A percentile compares a stretch with the other conserved stretches of the same genome.
phyloP scores from a whole-genome alignment of 2,797 vertebrate species.

The Diglossa cyanea region DNA sequence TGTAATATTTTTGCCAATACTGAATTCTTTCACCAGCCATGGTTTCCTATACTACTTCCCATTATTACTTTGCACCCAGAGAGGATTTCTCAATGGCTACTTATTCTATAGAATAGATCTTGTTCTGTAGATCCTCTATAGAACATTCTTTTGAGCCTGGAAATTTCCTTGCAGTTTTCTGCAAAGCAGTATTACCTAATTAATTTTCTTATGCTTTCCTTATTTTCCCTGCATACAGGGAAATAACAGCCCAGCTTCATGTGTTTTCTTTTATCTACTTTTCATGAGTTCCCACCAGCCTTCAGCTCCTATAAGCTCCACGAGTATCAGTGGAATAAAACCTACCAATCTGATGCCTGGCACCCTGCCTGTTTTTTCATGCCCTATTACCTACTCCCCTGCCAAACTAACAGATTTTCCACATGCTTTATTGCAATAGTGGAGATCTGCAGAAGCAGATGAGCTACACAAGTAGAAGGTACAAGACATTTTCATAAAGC shows the following conservation, averaged over 20 bases:
- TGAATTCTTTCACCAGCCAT: neutral
- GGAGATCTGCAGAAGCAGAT: slow-evolving; percentile 17
- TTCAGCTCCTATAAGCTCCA: neutral
- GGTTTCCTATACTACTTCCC: neutral
- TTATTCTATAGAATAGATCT: neutral
- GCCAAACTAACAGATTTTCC: slow-evolving; percentile 35
- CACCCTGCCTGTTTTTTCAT: neutral
- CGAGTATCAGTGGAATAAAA: neutral
- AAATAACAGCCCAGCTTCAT: neutral
- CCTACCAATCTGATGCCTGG: neutral
- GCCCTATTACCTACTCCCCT: slow-evolving; percentile 3
- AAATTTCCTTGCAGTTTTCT: neutral
- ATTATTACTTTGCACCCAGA: neutral
- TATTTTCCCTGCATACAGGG: neutral
- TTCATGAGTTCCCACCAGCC: neutral
- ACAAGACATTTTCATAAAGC: slow-evolving; percentile 35
- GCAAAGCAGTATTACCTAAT: neutral
- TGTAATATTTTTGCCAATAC: neutral
- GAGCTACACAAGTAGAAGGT: neutral
- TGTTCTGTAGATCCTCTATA: neutral
- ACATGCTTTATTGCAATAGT: neutral
- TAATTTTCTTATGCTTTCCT: neutral
- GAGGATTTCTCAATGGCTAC: neutral
- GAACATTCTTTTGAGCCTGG: neutral
- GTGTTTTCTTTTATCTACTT: neutral